These are phyloP conservation scores for Spizella passerina DNA, from an alignment of 2,797 vertebrate genomes.

Conservation along the genomic window DNA sequence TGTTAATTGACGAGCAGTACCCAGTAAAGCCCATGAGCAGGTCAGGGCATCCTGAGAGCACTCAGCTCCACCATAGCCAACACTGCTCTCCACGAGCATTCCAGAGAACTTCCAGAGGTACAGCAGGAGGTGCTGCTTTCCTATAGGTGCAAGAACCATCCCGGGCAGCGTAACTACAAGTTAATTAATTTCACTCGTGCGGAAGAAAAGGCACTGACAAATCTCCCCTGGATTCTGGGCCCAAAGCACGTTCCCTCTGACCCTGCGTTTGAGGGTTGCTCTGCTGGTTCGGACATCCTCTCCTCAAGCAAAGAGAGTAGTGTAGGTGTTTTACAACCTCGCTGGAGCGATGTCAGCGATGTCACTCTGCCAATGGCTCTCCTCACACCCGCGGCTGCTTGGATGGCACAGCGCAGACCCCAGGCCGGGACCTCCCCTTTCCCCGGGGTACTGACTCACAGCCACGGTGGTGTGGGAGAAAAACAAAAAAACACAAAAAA, in stretches of 20 bases:
- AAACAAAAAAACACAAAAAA: not conserved
- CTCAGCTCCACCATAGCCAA: not conserved
- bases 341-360: not conserved
- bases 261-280: not conserved
- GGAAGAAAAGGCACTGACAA: not conserved
- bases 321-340: rapidly evolving
- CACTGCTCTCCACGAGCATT: too few species aligned
- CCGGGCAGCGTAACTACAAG: rapidly evolving
- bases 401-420: not conserved
- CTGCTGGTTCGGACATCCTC: not conserved
- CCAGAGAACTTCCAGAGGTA: not conserved
- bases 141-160: not conserved
- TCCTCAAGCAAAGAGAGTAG: not conserved
- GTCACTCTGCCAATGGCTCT: rapidly evolving
- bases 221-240: not conserved
- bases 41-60: rapidly evolving
- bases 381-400: not conserved
- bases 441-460: not conserved
- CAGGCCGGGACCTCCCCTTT: too few species aligned
- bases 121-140: too few species aligned
- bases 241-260: too few species aligned
- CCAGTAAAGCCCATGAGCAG: not conserved
- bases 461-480: not conserved
- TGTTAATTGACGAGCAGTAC: not conserved
- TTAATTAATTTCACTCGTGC: rapidly evolving